Evolutionary conservation across 2,888 invertebrate species (phyloP).

Genomic region (Drosophila affinis): DNA sequence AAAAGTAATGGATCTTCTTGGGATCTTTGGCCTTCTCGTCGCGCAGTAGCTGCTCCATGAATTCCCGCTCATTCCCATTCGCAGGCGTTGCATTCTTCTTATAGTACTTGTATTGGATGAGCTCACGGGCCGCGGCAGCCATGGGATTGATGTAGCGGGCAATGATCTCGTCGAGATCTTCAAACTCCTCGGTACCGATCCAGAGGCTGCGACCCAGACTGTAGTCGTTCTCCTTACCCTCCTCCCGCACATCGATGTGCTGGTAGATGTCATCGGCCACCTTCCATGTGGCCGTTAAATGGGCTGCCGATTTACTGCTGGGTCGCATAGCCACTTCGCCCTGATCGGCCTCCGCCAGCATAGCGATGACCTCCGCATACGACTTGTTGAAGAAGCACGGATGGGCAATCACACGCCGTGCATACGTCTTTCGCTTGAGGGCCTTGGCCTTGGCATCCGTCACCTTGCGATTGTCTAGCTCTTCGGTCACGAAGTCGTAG

Average conservation of each 20-base stretch:
- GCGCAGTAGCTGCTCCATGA: conserved; percentile 92
- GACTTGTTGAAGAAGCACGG: conserved; percentile 98
- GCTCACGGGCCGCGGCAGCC: conserved; percentile 96
- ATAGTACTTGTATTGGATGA: conserved; percentile 96
- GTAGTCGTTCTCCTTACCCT: conserved; percentile 98
- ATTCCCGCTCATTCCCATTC: conserved; percentile 87
- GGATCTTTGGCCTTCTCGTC: conserved; percentile 95
- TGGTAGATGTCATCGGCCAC: conserved; percentile 96
- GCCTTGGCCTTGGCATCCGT: conserved; percentile 88
- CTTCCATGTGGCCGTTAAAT: conserved; percentile 99
- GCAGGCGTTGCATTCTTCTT: conserved; percentile 89
- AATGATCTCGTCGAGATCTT: conserved; percentile 99
- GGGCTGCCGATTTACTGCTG: conserved; percentile 98
- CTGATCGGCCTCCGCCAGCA: conserved; percentile 96
- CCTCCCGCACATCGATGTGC: conserved; percentile 97
- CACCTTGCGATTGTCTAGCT: conserved; percentile 90
- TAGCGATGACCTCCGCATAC: conserved; percentile 94
- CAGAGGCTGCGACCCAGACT: conserved; percentile 94
- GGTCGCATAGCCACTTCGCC: conserved; percentile 98
- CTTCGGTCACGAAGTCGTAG: conserved; percentile 94
- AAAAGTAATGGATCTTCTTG: conserved; percentile 94
- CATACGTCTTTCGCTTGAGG: conserved; percentile 85
- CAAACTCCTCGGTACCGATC: conserved; percentile 97
- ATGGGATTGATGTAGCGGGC: conserved; percentile 98
- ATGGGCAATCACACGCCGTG: conserved; percentile 98